Conservation (phyloP, 2,888 invertebrate species). For the Ramazzottius varieornatus region DNA sequence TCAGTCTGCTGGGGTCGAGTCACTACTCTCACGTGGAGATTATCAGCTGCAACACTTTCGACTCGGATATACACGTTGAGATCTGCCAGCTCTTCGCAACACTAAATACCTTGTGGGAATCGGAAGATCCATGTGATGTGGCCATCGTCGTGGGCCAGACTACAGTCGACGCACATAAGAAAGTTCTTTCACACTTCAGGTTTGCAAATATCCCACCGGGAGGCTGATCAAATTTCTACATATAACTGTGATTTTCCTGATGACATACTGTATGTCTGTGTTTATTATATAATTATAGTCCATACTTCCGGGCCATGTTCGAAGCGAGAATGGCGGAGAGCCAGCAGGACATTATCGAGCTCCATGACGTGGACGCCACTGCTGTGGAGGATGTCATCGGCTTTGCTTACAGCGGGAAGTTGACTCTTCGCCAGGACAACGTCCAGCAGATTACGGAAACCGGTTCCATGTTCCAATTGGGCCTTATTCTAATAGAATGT, state of each 20-base stretch:
- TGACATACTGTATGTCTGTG: background rate
- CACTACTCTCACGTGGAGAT: too few species aligned
- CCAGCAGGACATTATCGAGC: constrained; percentile 46
- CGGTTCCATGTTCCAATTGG: constrained; percentile 50
- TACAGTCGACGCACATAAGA: background rate
- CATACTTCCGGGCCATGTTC: constrained; percentile 72
- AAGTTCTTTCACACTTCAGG: background rate
- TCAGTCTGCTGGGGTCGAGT: too few species aligned
- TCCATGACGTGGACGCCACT: constrained; percentile 52
- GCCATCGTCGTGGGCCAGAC: background rate
- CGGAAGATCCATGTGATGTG: constrained; percentile 1
- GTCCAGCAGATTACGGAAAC: constrained; percentile 60
- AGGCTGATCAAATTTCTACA: too few species aligned
- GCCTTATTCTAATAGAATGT: constrained; percentile 52
- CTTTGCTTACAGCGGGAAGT: constrained; percentile 52
- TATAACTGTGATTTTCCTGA: background rate
- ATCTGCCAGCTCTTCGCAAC: background rate
- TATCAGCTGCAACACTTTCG: too few species aligned
- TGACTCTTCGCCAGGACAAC: constrained; percentile 46
- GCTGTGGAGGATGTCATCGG: constrained; percentile 54
- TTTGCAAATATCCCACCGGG: too few species aligned
- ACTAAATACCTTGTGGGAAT: background rate
- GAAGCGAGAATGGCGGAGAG: constrained; percentile 62
- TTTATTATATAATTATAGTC: constrained; percentile 18
- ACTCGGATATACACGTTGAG: background rate